Evolutionary conservation across 2,888 invertebrate species (phyloP).

Genomic region (Drosophila siamana): DNA sequence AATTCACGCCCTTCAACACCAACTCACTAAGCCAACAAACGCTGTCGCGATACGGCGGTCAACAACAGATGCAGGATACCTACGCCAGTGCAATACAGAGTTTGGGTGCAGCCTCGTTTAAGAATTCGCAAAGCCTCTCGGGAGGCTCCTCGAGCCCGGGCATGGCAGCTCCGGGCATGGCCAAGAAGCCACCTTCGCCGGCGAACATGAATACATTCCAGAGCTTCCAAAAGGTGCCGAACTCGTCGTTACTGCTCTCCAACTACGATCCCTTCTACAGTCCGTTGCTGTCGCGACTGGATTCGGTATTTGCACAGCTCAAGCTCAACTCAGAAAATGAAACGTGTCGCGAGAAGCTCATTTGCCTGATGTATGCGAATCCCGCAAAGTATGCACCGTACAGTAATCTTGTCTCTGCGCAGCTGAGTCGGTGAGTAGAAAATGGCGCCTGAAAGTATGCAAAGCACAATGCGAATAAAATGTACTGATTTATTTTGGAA

Average conservation of each 20-base stretch:
- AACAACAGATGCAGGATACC: constrained; percentile 87
- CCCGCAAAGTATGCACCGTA: constrained; percentile 96
- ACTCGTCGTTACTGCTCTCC: constrained; percentile 92
- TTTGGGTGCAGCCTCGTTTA: constrained; percentile 81
- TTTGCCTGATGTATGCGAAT: constrained; percentile 94
- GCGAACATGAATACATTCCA: constrained; percentile 89
- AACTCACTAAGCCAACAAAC: constrained; percentile 74
- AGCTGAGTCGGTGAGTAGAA: constrained; percentile 90
- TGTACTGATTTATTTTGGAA: constrained; percentile 26
- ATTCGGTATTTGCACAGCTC: constrained; percentile 92
- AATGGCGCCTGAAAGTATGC: constrained; percentile 61
- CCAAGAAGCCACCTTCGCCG: constrained; percentile 81
- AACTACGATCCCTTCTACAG: constrained; percentile 97
- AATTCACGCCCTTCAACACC: constrained; percentile 78
- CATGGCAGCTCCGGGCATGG: constrained; percentile 69
- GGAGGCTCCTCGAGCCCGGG: constrained; percentile 60
- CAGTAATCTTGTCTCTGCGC: constrained; percentile 94
- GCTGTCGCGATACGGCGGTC: constrained; percentile 86
- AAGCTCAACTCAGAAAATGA: constrained; percentile 89
- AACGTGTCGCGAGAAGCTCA: constrained; percentile 92
- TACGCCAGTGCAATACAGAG: constrained; percentile 86
- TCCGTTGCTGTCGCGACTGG: constrained; percentile 92
- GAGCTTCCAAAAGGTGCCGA: constrained; percentile 94
- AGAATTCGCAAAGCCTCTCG: constrained; percentile 77
- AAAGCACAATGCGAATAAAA: constrained; percentile 16